phyloP scores from a whole-genome alignment of 2,888 invertebrate species.

The Cotesia congregata region DNA sequence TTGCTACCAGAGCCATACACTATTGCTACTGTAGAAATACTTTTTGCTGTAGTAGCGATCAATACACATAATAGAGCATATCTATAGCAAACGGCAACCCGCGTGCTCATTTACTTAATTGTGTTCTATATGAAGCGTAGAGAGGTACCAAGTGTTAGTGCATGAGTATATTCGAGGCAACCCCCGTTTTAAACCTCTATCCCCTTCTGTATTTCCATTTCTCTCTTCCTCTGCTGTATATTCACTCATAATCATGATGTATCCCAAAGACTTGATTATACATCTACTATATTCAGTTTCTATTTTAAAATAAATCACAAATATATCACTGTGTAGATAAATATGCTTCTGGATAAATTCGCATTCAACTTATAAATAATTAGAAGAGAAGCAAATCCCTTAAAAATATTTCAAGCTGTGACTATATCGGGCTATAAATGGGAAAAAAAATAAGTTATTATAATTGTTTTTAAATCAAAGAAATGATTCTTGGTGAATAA shows the following conservation, averaged over 20 bases:
- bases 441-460: too few species aligned
- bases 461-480: too few species aligned
- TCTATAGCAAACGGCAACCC: conserved; percentile 66
- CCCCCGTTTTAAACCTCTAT: conserved; percentile 6
- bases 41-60: conserved; percentile 68
- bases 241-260: background rate
- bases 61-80: conserved; percentile 70
- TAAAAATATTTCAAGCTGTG: too few species aligned
- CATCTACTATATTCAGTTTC: background rate
- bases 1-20: too few species aligned
- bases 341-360: too few species aligned
- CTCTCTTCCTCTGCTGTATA: background rate
- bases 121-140: conserved; percentile 63
- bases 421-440: too few species aligned
- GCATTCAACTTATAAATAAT: too few species aligned
- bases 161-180: conserved; percentile 6
- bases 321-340: background rate
- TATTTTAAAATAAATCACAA: background rate
- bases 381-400: too few species aligned
- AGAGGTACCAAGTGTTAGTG: conserved; percentile 29
- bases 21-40: too few species aligned
- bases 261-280: background rate
- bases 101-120: conserved; percentile 71
- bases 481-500: too few species aligned
- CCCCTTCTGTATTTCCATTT: background rate